Evolutionary conservation across 2,888 invertebrate genomes (phyloP), one percentile per base, ranked within the genome.

Genomic region (Exephanes ischioxanthus): DNA sequence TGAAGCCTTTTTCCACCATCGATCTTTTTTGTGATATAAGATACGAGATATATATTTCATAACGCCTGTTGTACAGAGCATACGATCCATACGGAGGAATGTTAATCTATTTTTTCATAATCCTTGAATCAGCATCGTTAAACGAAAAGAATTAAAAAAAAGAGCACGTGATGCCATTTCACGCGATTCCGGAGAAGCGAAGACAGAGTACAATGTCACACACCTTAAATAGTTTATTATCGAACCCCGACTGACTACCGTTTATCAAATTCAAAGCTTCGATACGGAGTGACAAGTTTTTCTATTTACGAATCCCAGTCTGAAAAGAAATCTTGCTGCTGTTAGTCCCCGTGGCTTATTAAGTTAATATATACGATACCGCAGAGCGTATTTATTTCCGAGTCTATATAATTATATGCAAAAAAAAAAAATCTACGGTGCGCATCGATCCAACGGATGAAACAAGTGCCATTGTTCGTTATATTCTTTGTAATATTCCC

Each of bases 401-500:
- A 61, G 16, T n/a, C n/a, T 48, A 16, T 16, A 16, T 48, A 16
- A 78, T 16, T 76, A 80, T 75, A 81, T n/a, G 72, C 66, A 80
- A 33, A 61, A 45, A 26, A 22, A 22, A 82, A 68, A 55, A 55
- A 16, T 26, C 4, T 61, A 61, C 14, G 26, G 30, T 61, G 63
- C 30, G 16, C 33, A 16, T 30, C 16, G 16, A 63, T 16, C n/a
- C 16, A n/a, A 6, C 63, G 16, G 11, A 63, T 16, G 63, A 55
- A 76, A 66, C 70, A 73, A 85, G 85, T 85, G 80, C 86, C 86
- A 86, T 86, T 82, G 84, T 84, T 85, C 82, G 73, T 84, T 71
- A 73, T 72, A 81, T 80, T 83, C 67, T 41, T 71, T 55, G 61
- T 67, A 58, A 45, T 30, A 53, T 79, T 70, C 26, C 66, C n/a